phyloP scores from a whole-genome alignment of 2,797 vertebrate genomes.

The Lepilemur septentrionalis region DNA sequence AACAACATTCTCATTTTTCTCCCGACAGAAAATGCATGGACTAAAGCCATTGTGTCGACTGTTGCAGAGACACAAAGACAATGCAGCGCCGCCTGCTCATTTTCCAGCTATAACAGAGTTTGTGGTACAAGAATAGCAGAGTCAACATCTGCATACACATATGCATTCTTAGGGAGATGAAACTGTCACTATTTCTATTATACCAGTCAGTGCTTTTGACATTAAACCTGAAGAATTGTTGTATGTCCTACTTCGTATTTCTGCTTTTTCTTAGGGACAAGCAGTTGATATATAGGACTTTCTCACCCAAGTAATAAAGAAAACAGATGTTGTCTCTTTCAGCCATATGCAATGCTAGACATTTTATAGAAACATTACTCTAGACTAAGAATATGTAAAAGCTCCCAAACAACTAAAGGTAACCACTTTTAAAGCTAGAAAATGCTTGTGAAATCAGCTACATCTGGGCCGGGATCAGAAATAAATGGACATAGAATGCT shows the following conservation, averaged over 20 bases:
- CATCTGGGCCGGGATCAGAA: not conserved
- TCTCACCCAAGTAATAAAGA: not conserved
- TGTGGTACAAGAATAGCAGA: not conserved
- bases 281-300: not conserved
- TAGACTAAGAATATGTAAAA: conserved; percentile 22
- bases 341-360: not conserved
- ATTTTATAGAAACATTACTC: not conserved
- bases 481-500: not conserved
- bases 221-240: not conserved
- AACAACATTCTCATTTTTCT: conserved; percentile 3
- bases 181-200: conserved; percentile 7
- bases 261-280: not conserved
- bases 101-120: not conserved
- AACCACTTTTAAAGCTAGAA: not conserved
- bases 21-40: conserved; percentile 40
- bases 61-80: conserved; percentile 12
- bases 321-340: conserved; percentile 36
- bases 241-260: not conserved
- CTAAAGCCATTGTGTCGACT: not conserved
- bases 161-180: not conserved
- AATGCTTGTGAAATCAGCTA: not conserved
- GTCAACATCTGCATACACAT: conserved; percentile 46
- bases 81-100: not conserved
- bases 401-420: not conserved
- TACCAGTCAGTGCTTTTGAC: not conserved